Conservation (phyloP, 2,888 invertebrate genomes). For the Cheilosia grossa region DNA sequence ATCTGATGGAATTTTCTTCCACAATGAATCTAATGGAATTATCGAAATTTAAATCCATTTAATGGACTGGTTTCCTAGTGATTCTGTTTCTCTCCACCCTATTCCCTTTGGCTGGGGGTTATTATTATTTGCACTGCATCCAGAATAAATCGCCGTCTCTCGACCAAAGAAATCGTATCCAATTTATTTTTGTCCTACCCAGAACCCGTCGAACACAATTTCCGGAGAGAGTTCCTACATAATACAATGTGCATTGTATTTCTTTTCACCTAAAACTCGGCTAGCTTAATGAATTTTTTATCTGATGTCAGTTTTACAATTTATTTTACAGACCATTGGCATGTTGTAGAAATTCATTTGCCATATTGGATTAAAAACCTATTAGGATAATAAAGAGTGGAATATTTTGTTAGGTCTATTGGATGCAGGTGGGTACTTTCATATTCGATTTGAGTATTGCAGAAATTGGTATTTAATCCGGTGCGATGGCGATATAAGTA, state of each 20-base stretch:
- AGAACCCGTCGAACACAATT: slow-evolving; percentile 20
- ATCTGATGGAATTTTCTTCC: no score
- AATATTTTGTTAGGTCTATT: slow-evolving; percentile 16
- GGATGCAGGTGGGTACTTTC: slow-evolving; percentile 2
- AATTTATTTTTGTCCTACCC: slow-evolving; percentile 27
- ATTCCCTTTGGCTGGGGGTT: background rate
- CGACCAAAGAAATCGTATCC: slow-evolving; percentile 28
- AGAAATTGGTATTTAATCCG: no score
- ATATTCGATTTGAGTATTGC: no score
- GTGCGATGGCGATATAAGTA: no score
- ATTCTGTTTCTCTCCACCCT: background rate
- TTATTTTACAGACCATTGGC: slow-evolving; percentile 8
- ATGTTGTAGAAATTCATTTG: slow-evolving; percentile 13
- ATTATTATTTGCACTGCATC: background rate
- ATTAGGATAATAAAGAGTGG: slow-evolving; percentile 17
- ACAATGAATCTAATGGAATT: background rate
- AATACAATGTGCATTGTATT: slow-evolving; percentile 25
- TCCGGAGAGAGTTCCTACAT: slow-evolving; percentile 1
- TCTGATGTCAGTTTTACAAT: slow-evolving; percentile 46
- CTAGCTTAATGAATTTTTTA: slow-evolving; percentile 49
- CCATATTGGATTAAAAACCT: slow-evolving; percentile 36
- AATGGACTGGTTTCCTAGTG: no score
- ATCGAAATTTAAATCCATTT: no score
- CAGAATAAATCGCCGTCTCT: background rate
- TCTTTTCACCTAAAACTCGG: background rate